These are phyloP conservation scores for Rhynchomys soricoides DNA, from an alignment of 2,113 vertebrate genomes.

Conservation along the genomic window DNA sequence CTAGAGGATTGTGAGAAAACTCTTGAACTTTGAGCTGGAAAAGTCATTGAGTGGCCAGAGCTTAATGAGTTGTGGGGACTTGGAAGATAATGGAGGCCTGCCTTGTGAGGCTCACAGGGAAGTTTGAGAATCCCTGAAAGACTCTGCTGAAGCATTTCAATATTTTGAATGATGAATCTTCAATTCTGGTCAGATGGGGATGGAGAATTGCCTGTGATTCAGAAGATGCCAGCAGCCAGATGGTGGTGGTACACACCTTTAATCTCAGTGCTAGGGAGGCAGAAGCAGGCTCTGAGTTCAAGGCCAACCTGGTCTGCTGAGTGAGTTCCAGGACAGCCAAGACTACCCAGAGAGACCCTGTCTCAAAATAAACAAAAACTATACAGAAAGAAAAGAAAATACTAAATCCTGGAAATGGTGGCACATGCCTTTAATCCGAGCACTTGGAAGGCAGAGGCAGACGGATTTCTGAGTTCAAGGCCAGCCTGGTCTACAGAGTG, in stretches of 20 bases:
- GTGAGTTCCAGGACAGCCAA: neutral
- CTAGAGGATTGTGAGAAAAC: neutral
- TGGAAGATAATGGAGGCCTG: too few species aligned
- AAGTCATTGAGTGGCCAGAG: neutral
- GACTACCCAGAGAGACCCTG: neutral
- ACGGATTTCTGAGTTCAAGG: neutral
- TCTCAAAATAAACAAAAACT: neutral
- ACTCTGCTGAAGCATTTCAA: neutral
- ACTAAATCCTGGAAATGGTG: too few species aligned
- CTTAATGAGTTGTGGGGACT: neutral
- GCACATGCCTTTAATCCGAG: neutral
- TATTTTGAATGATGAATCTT: neutral
- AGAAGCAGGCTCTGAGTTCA: neutral
- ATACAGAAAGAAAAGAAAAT: neutral
- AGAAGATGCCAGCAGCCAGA: neutral
- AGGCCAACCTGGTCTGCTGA: neutral
- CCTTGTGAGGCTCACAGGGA: neutral
- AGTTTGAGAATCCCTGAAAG: neutral
- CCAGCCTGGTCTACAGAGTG: neutral
- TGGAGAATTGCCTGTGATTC: neutral
- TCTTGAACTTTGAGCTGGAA: neutral
- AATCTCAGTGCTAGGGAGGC: neutral
- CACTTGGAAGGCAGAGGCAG: neutral
- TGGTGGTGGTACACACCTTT: neutral
- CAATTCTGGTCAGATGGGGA: neutral